These are phyloP conservation scores for Melanostoma scalare DNA, from an alignment of 2,888 invertebrate genomes.

Conservation along the genomic window DNA sequence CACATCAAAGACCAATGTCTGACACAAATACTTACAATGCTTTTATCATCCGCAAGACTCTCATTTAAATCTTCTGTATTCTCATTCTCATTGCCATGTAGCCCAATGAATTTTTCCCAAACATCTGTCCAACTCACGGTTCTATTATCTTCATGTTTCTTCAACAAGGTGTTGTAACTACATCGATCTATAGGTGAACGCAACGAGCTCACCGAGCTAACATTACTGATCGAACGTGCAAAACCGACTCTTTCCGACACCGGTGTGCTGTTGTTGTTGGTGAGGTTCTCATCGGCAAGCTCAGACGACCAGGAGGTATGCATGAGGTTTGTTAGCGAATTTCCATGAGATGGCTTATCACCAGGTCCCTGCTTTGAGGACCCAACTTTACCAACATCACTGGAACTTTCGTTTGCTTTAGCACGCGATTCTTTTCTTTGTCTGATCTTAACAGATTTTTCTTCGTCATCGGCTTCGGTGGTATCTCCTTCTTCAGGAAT, in stretches of 20 bases:
- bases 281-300: conserved; percentile 55
- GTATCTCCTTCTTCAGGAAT: conserved; percentile 82
- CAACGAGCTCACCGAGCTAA: conserved; percentile 77
- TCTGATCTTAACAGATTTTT: background rate
- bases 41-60: conserved; percentile 26
- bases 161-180: conserved; percentile 80
- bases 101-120: conserved; percentile 80
- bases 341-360: conserved; percentile 74
- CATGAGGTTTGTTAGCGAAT: conserved; percentile 79
- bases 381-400: background rate
- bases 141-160: conserved; percentile 79
- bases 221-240: conserved; percentile 80
- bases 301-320: conserved; percentile 80
- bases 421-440: background rate
- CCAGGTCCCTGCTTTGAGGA: conserved; percentile 8
- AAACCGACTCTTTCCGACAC: conserved; percentile 53
- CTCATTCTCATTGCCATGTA: conserved; percentile 55
- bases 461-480: conserved; percentile 76
- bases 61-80: conserved; percentile 7
- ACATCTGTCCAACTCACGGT: conserved; percentile 84
- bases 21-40: background rate
- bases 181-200: conserved; percentile 79
- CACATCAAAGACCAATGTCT: too few relatives aligned
- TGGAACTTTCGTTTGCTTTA: conserved; percentile 6
- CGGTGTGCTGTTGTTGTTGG: conserved; percentile 58